These are phyloP conservation scores for Papilio aristodemus DNA, from an alignment of 1,140 invertebrate genomes.

Conservation along the genomic window DNA sequence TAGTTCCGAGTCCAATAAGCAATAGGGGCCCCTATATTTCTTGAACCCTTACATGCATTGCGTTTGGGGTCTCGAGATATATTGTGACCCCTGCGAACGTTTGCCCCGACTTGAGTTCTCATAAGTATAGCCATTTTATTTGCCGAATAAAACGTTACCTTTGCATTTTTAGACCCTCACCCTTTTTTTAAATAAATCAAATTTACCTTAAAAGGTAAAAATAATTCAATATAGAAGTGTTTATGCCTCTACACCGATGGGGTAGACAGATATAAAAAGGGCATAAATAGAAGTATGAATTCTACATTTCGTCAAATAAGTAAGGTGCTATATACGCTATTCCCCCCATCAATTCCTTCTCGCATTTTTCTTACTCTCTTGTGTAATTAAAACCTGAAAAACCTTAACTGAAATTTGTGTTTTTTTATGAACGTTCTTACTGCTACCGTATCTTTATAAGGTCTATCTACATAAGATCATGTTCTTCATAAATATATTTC, in stretches of 20 bases:
- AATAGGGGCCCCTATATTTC: conserved; percentile 58
- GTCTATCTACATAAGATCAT: too few species aligned
- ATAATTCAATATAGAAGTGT: not conserved
- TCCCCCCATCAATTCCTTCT: too few species aligned
- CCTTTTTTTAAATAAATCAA: conserved; percentile 21
- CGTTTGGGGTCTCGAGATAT: conserved; percentile 40
- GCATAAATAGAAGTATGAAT: not conserved
- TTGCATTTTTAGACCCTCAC: conserved; percentile 30
- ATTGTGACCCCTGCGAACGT: conserved; percentile 32
- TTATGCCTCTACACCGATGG: not conserved
- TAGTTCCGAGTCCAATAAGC: conserved; percentile 68
- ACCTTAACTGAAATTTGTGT: too few species aligned
- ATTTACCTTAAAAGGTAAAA: conserved; percentile 7
- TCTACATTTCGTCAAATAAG: too few species aligned
- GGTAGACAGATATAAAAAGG: not conserved
- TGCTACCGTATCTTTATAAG: too few species aligned
- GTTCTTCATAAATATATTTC: not conserved
- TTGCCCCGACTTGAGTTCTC: conserved; percentile 25
- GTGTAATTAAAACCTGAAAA: too few species aligned
- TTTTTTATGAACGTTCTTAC: too few species aligned
- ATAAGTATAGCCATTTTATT: conserved; percentile 31
- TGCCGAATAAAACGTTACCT: conserved; percentile 24
- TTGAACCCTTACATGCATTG: conserved; percentile 50
- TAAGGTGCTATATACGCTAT: too few species aligned
- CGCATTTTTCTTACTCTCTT: too few species aligned